Evolutionary conservation across 2,888 invertebrate genomes (phyloP), one percentile per base, ranked within the genome.

Genomic region (Eilema depressum): DNA sequence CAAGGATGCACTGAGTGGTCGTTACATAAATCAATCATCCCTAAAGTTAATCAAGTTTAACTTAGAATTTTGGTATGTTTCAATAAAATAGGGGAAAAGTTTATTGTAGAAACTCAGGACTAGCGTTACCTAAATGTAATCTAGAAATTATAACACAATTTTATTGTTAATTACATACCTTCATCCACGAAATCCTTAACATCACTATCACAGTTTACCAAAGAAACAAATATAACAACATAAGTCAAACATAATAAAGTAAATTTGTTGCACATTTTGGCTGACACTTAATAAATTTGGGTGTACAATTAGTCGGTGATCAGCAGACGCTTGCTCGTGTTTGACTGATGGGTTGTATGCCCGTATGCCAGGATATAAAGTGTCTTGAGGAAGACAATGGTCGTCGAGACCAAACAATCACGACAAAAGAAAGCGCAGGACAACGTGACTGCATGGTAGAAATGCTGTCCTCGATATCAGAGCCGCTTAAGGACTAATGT

Each of bases 291-390:
- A 73, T 72, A 69, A 62, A 77, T 72, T 75, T 76, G 74, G 26
- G 64, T 77, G 26, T 75, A 75, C 65, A 82, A 79, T 77, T 77
- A 83, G 80, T 83, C 83, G 87, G 83, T 88, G 86, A 85, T 83
- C 82, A 83, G 78, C 85, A 81, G 81, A 79, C 86, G 89, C 84
- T 84, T 81, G 91, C 86, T 82, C 77, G 87, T 79, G 85, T 87
- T 86, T 91, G 91, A 95, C 94, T 95, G 95, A 89, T 93, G 82
- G 86, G 71, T 81, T 81, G 81, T 89, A 86, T 88, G 88, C 81
- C 85, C 86, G 89, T 71, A 85, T 84, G 86, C 84, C 92, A 94
- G 94, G 95, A 94, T 95, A 93, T 95, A 95, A 95, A 94, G 92
- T 90, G 89, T 92, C 92, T 90, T 91, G 83, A 85, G 86, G 88